Evolutionary conservation across 2,113 vertebrate genomes (phyloP).

Genomic region (Nothoprocta perdicaria): DNA sequence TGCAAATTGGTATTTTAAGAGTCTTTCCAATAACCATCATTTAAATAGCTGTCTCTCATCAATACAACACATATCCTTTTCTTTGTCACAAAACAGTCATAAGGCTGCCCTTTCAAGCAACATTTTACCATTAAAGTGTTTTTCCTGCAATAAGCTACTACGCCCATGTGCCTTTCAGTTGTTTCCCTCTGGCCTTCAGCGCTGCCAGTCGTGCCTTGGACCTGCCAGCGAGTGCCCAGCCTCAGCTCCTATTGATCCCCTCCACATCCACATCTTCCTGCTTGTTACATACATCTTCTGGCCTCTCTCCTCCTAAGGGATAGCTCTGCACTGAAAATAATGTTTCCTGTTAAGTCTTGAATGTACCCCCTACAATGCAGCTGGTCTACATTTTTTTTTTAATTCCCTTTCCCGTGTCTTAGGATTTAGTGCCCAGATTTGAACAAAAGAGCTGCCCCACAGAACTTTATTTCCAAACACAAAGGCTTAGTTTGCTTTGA

Average conservation of each 20-base stretch:
- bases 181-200: neutral
- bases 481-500: neutral
- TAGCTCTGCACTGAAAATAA: neutral
- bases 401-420: neutral
- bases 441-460: neutral
- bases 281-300: neutral
- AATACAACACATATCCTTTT: neutral
- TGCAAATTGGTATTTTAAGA: neutral
- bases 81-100: neutral
- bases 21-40: neutral
- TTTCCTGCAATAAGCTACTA: neutral
- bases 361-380: neutral
- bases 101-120: neutral
- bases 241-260: neutral
- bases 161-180: neutral
- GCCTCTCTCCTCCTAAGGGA: neutral
- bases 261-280: neutral
- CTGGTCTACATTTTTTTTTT: neutral
- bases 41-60: neutral
- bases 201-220: neutral
- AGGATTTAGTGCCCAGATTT: neutral
- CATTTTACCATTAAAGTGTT: neutral
- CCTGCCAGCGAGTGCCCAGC: neutral
- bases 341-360: neutral
- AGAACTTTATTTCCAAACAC: neutral